phyloP scores from a whole-genome alignment of 2,113 vertebrate genomes.

The Thymallus thymallus region DNA sequence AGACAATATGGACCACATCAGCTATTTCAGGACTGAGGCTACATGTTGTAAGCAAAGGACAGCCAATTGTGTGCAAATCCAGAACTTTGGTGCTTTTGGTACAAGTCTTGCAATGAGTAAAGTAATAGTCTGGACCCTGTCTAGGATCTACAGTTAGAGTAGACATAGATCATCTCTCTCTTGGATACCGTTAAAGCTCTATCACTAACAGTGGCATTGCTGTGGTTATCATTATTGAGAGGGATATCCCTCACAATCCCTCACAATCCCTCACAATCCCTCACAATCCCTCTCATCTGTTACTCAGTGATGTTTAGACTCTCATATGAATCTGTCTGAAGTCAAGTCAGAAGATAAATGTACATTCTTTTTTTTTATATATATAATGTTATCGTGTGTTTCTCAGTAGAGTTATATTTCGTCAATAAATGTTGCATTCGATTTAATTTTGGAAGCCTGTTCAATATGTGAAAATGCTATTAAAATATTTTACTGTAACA shows the following conservation, averaged over 20 bases:
- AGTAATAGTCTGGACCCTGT: neutral
- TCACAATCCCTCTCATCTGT: neutral
- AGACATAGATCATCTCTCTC: neutral
- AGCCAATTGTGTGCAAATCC: neutral
- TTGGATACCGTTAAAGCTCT: neutral
- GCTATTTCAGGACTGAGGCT: neutral
- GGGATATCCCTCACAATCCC: neutral
- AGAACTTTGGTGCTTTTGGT: neutral
- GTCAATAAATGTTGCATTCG: constrained; percentile 13
- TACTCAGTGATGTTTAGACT: neutral
- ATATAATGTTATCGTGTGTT: constrained; percentile 45
- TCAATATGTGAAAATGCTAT: constrained; percentile 57
- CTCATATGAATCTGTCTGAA: neutral
- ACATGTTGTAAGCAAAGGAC: neutral
- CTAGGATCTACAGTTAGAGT: neutral
- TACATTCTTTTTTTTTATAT: constrained; percentile 43
- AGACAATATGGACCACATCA: constrained; percentile 28
- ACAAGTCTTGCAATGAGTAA: neutral
- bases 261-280: neutral
- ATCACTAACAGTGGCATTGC: too few species aligned
- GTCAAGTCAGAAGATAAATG: constrained; percentile 21
- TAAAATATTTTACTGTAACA: constrained; percentile 48
- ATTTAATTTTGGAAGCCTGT: constrained; percentile 39
- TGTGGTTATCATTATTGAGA: neutral
- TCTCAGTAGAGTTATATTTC: constrained; percentile 47